These are phyloP conservation scores for Drosophila micromelanica DNA, from an alignment of 1,140 invertebrate genomes.

Conservation along the genomic window DNA sequence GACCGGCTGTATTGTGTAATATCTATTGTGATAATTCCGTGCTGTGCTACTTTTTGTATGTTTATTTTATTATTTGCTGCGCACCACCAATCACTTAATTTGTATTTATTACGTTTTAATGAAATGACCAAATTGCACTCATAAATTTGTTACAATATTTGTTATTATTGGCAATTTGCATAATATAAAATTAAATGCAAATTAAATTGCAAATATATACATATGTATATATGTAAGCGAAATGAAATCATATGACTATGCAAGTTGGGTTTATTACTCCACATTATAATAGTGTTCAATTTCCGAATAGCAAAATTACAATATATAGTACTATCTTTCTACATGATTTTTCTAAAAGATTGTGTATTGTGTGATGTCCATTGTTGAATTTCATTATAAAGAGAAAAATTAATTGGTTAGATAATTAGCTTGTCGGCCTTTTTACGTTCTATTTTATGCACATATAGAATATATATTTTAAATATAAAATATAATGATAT, in stretches of 20 bases:
- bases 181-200: constrained; percentile 67
- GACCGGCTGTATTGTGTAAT: neutral
- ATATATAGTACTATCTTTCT: neutral
- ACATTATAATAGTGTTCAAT: constrained; percentile 46
- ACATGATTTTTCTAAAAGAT: constrained; percentile 5
- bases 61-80: constrained; percentile 12
- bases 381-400: constrained; percentile 22
- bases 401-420: constrained; percentile 63
- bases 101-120: constrained; percentile 61
- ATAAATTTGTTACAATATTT: constrained; percentile 42
- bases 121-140: constrained; percentile 37
- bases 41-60: neutral
- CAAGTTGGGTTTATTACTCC: constrained; percentile 64
- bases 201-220: constrained; percentile 59
- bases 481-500: constrained; percentile 46
- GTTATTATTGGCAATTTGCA: constrained; percentile 56
- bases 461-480: constrained; percentile 33
- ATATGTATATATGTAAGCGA: constrained; percentile 1
- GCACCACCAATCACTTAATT: constrained; percentile 27
- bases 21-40: neutral
- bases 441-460: constrained; percentile 31
- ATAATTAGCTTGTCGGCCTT: constrained; percentile 62
- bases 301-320: constrained; percentile 24
- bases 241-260: constrained; percentile 38
- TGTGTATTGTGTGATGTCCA: constrained; percentile 6